Base-by-base conservation (phyloP, 1,140 invertebrate species). In the Heliconius hermathena region DNA sequence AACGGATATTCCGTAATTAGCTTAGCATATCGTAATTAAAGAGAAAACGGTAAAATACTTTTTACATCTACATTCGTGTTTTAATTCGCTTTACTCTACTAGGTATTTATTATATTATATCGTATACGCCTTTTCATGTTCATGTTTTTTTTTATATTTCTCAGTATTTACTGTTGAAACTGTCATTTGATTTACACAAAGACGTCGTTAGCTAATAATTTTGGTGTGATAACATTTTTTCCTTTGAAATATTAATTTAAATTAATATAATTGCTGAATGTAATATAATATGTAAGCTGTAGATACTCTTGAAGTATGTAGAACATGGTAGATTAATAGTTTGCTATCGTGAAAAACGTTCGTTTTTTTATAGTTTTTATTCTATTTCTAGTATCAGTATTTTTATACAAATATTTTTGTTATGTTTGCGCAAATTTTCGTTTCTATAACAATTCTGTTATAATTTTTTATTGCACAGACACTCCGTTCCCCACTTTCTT, bases 1-100 rank as follows among this genome's bases (percentile, higher is more conserved):
- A 77, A 77, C 70, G 76, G 76, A 77, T 9, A 54, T 52, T 77
- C 36, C 60, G 29, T 77, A 71, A 71, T 71, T 71, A 71, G 71
- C 33, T 36, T 36, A 66, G 60, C 60, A 66, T 66, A 26, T 66
- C 60, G 71, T 71, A 38, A 71, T 38, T 71, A 71, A 71, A 20
- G 71, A 71, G 71, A 71, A 57, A 36, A 71, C 71, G 71, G 71
- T 71, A 71, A 71, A 66, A 66, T 60, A 60, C 11, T 66, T 66
- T 66, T 66, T 66, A 66, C 22, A 66, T 26, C 3, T 29, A 29
- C 26, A 66, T 22, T 26, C 22, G n/a, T n/a, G 8, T 57, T 1
- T 57, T 9, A 57, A 57, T 66, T 66, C 22, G n/a, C 11, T 29
- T 66, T 66, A 66, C 60, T 66, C 60, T 66, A 66, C 60, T 66